Conservation (phyloP, 2,888 invertebrate species). For the Unio pictorum region DNA sequence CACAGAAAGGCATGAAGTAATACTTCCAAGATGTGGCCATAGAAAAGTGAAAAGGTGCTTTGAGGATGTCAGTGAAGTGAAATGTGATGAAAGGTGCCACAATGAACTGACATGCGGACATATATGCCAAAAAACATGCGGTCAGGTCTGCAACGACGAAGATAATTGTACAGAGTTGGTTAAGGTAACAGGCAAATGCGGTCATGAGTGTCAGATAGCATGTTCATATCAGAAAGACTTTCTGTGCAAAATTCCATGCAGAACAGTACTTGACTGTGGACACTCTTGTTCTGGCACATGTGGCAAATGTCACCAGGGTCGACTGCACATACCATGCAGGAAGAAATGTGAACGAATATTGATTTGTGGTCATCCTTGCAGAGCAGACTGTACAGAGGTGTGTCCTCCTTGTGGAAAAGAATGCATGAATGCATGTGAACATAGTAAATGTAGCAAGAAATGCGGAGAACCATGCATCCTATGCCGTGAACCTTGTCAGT, state of each 20-base stretch:
- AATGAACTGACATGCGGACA: conserved; percentile 46
- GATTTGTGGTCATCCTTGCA: conserved; percentile 72
- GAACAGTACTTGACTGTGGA: conserved; percentile 43
- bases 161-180: conserved; percentile 17
- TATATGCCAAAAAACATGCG: conserved; percentile 41
- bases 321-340: conserved; percentile 77
- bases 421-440: conserved; percentile 69
- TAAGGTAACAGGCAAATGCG: conserved; percentile 31
- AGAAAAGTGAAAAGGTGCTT: conserved; percentile 17
- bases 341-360: conserved; percentile 76
- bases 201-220: conserved; percentile 23
- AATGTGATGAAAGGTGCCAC: conserved; percentile 21
- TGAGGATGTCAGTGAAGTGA: conserved; percentile 21
- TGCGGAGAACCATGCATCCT: conserved; percentile 63
- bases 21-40: conserved; percentile 59
- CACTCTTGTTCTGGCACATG: conserved; percentile 69
- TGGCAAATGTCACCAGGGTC: conserved; percentile 76
- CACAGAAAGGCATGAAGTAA: conserved; percentile 32
- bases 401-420: conserved; percentile 68
- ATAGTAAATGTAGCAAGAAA: conserved; percentile 58
- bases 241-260: conserved; percentile 28
- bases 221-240: conserved; percentile 22
- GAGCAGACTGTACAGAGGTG: conserved; percentile 45
- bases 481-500: conserved; percentile 68
- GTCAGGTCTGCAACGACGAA: conserved; percentile 20